A percentile compares a stretch with the other conserved stretches of the same genome.
These are phyloP conservation scores for Hyalella azteca DNA, from an alignment of 2,888 invertebrate genomes.

Conservation along the genomic window DNA sequence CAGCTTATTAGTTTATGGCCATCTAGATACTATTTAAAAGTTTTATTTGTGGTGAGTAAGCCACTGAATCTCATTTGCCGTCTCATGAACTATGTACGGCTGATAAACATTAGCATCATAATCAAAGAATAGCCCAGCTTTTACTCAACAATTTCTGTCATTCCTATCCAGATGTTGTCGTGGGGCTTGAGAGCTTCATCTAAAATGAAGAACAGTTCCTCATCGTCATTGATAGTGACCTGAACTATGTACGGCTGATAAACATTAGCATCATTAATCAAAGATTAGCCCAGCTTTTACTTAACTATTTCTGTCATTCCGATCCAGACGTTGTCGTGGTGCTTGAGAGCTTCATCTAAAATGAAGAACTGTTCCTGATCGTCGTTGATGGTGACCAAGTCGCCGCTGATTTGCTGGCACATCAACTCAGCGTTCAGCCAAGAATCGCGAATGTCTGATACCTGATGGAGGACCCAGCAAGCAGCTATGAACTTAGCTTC, in stretches of 20 bases:
- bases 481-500: no score
- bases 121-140: background rate
- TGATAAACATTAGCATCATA: background rate
- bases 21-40: background rate
- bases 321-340: conserved; percentile 39
- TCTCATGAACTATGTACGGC: background rate
- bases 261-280: background rate
- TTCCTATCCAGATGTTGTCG: conserved; percentile 40
- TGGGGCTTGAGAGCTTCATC: conserved; percentile 12
- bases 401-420: background rate
- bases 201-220: background rate
- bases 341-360: background rate
- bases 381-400: background rate
- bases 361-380: conserved; percentile 21
- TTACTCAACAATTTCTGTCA: conserved; percentile 36
- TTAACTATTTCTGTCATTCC: conserved; percentile 38
- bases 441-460: background rate
- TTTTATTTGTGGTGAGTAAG: background rate
- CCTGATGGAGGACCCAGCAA: background rate
- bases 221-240: background rate
- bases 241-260: background rate
- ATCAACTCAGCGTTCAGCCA: conserved; percentile 6
- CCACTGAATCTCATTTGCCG: background rate
- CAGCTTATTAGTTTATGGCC: background rate
- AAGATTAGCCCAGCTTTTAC: background rate